Percentiles rank a stretch among this genome's conserved stretches.
Conservation (phyloP, 2,113 vertebrate genomes). For the Ciconia maguari region DNA sequence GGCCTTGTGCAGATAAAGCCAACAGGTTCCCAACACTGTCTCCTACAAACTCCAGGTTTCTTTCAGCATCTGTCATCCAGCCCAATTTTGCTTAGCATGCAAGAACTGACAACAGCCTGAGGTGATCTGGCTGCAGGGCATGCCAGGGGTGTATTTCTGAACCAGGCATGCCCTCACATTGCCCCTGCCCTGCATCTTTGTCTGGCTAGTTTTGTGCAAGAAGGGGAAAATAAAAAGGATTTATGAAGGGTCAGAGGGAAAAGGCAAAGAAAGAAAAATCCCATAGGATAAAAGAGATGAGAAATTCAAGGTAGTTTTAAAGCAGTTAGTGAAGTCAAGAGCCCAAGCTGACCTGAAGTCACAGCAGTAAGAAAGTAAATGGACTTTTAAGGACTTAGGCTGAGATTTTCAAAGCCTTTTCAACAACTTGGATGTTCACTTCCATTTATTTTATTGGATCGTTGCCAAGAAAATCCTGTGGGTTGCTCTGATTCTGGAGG, state of each 20-base stretch:
- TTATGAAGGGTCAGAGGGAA: neutral
- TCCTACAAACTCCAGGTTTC: neutral
- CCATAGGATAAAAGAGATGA: slow-evolving; percentile 4
- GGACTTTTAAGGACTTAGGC: neutral
- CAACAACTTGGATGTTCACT: slow-evolving; percentile 11
- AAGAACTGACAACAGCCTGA: neutral
- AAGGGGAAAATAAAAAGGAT: neutral
- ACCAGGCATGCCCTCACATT: neutral
- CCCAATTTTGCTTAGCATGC: neutral
- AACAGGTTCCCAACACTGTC: neutral
- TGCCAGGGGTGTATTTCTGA: neutral
- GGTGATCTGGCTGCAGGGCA: neutral
- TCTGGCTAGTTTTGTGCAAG: neutral
- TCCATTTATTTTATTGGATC: neutral
- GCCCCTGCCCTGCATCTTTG: neutral
- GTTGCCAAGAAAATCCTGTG: slow-evolving; percentile 28
- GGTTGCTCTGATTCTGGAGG: neutral
- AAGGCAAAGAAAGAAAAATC: slow-evolving; percentile 4
- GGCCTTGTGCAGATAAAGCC: neutral
- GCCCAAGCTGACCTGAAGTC: slow-evolving; percentile 30
- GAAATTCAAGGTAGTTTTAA: slow-evolving; percentile 24
- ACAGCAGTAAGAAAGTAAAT: slow-evolving; percentile 4
- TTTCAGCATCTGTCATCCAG: neutral
- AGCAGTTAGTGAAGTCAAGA: slow-evolving; percentile 33
- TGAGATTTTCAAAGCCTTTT: slow-evolving; percentile 40